A percentile compares a stretch with the other conserved stretches of the same genome.
phyloP scores from a whole-genome alignment of 2,888 invertebrate genomes.

The Sussaba pulchella region DNA sequence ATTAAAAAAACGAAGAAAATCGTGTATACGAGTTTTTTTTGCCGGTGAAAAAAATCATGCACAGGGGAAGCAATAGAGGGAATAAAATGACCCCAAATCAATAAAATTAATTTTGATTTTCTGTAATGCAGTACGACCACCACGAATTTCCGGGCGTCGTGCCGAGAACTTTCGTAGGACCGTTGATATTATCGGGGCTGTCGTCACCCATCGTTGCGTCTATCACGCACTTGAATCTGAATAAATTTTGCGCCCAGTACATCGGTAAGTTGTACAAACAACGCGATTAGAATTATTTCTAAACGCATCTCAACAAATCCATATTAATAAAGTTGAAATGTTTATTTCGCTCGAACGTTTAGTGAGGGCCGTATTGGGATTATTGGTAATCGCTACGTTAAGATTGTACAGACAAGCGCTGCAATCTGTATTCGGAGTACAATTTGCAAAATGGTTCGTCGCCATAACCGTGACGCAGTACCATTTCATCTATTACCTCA shows the following conservation, averaged over 20 bases:
- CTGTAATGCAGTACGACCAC: conserved; percentile 95
- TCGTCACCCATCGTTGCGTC: conserved; percentile 91
- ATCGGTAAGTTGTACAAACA: conserved; percentile 87
- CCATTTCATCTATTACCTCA: conserved; percentile 98
- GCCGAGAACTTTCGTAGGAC: conserved; percentile 97
- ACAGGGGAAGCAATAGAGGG: too few species aligned
- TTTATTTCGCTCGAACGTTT: conserved; percentile 79
- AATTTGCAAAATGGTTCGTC: conserved; percentile 93
- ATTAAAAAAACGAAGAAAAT: too few species aligned
- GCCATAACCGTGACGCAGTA: conserved; percentile 96
- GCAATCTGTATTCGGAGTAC: conserved; percentile 91
- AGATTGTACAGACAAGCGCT: conserved; percentile 90
- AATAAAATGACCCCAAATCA: too few species aligned
- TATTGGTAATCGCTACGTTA: conserved; percentile 91
- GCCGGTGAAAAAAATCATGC: too few species aligned
- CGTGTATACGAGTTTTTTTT: too few species aligned
- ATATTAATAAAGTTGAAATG: conserved; percentile 48
- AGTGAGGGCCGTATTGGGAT: conserved; percentile 94
- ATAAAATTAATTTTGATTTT: conserved; percentile 7
- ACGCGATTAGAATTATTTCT: not conserved
- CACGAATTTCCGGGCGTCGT: conserved; percentile 99
- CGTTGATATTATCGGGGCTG: conserved; percentile 91
- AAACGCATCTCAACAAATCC: too few species aligned
- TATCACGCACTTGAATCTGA: conserved; percentile 88
- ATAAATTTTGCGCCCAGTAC: conserved; percentile 96